phyloP scores from a whole-genome alignment of 30 jellyfish, hydroid and myxozoan species.

The Cassiopea xamachana region DNA sequence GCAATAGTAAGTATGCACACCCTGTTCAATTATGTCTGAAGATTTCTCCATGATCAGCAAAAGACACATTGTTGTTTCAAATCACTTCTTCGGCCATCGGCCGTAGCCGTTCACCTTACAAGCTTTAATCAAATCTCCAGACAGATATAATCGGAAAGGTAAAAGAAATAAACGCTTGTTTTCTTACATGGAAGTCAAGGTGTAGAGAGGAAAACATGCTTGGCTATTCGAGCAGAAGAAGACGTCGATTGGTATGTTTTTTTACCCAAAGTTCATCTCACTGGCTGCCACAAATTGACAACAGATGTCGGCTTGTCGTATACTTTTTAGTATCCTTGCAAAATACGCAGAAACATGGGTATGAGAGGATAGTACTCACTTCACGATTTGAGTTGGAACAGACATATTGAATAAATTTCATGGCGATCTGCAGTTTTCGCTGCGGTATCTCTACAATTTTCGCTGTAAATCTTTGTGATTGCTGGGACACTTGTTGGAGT shows the following conservation, averaged over 20 bases:
- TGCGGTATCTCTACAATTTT: too few relatives aligned
- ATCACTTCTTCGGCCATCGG: conserved; percentile 36
- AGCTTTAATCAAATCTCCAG: conserved; percentile 2
- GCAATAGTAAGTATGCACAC: too few relatives aligned
- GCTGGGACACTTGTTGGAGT: too few relatives aligned
- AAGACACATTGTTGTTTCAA: not conserved
- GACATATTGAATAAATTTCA: too few relatives aligned
- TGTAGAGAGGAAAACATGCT: conserved; percentile 1
- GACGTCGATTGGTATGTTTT: conserved; percentile 38
- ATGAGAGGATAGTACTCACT: too few relatives aligned
- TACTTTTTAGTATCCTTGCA: not conserved
- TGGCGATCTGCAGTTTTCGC: too few relatives aligned
- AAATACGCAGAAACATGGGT: not conserved
- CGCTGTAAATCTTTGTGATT: too few relatives aligned
- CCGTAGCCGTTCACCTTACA: not conserved
- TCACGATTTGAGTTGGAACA: too few relatives aligned
- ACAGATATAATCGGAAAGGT: not conserved
- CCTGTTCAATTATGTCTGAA: not conserved
- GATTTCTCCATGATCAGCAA: not conserved
- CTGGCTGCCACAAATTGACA: not conserved
- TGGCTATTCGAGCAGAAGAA: conserved; percentile 47
- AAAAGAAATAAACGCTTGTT: not conserved
- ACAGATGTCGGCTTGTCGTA: not conserved
- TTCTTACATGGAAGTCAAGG: not conserved
- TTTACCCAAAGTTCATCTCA: not conserved